phyloP scores from a whole-genome alignment of 2,888 invertebrate species.

The Eretmocerus hayati region DNA sequence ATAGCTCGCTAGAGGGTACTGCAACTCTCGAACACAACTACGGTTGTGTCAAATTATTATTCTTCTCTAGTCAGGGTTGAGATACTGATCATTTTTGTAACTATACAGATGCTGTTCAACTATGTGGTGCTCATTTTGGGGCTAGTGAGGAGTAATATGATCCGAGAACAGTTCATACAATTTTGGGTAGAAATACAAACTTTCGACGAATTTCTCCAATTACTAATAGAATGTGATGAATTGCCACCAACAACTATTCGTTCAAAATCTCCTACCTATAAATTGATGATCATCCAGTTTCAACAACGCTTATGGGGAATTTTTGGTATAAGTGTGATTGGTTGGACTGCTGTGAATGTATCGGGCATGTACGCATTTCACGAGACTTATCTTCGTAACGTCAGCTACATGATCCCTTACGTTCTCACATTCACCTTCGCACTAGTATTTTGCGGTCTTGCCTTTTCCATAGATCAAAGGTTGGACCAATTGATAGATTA shows the following conservation, averaged over 20 bases:
- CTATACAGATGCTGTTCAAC: no score
- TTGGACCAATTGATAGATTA: no score
- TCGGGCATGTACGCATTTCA: slow-evolving; percentile 34
- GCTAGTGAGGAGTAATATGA: no score
- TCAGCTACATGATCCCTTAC: slow-evolving; percentile 34
- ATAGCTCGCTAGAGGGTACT: no score
- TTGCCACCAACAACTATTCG: no score
- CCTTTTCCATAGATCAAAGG: slow-evolving; percentile 33
- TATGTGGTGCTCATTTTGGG: no score
- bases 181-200: slow-evolving; percentile 40
- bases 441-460: slow-evolving; percentile 34
- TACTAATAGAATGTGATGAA: slow-evolving; percentile 30
- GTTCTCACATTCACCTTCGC: slow-evolving; percentile 29
- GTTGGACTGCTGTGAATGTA: slow-evolving; percentile 31
- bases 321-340: slow-evolving; percentile 20
- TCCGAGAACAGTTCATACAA: no score
- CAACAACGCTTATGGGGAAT: slow-evolving; percentile 30
- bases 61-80: no score
- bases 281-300: not conserved
- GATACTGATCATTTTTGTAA: no score
- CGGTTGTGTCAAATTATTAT: no score
- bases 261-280: slow-evolving; percentile 30
- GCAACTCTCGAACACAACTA: no score
- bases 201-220: slow-evolving; percentile 29
- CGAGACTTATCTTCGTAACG: slow-evolving; percentile 31